Conservation (phyloP, 2,888 invertebrate species). For the Rhagium mordax region DNA sequence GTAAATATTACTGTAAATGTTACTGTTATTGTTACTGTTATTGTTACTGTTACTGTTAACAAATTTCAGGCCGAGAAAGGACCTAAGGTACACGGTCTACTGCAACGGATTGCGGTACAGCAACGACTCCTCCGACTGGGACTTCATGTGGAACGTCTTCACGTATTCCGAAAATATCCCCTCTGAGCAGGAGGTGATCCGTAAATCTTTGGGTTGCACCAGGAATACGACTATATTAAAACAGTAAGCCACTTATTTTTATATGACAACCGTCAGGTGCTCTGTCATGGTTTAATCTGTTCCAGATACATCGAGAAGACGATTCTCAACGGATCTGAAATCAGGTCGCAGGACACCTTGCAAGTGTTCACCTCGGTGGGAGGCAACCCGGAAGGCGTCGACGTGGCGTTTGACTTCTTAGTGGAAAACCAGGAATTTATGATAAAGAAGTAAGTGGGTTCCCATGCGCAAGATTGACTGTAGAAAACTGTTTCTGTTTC, state of each 20-base stretch:
- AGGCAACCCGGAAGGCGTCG: neutral
- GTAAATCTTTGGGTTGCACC: neutral
- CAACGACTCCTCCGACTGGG: neutral
- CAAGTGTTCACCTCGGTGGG: neutral
- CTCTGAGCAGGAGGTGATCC: neutral
- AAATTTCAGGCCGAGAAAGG: neutral
- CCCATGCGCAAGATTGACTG: neutral
- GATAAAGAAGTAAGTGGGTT: neutral
- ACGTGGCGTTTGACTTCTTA: conserved; percentile 8
- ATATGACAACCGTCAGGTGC: too few species aligned
- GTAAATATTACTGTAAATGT: too few species aligned
- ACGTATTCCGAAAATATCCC: conserved; percentile 59
- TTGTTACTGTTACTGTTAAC: too few species aligned
- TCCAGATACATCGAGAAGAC: neutral
- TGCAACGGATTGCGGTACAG: neutral
- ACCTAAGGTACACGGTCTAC: neutral
- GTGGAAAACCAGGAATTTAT: neutral
- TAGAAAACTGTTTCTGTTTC: neutral
- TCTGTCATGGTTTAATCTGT: too few species aligned
- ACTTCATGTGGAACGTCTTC: neutral
- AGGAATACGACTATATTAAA: neutral
- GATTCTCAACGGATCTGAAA: neutral
- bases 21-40: too few species aligned
- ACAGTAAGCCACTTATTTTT: neutral
- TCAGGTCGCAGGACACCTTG: neutral